Evolutionary conservation across 2,888 invertebrate species (phyloP).

Genomic region (Acronicta psi): DNA sequence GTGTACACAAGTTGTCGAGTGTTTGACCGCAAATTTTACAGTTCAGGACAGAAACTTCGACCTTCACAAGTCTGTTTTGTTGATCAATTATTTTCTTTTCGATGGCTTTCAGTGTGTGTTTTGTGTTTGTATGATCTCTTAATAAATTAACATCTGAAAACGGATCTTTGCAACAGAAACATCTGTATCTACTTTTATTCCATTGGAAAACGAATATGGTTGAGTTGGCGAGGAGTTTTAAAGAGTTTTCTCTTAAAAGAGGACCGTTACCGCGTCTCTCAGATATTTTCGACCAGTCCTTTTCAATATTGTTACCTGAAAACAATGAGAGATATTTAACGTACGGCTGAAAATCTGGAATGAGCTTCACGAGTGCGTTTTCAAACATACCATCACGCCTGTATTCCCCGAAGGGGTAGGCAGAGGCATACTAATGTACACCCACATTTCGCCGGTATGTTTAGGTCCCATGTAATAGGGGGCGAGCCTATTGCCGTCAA

Average conservation of each 20-base stretch:
- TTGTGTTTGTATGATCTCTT: slow-evolving; percentile 65
- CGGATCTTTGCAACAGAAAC: slow-evolving; percentile 80
- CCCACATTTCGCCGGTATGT: no score
- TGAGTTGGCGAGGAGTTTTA: slow-evolving; percentile 86
- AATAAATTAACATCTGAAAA: slow-evolving; percentile 72
- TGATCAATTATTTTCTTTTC: slow-evolving; percentile 77
- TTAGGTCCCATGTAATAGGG: no score
- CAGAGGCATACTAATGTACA: no score
- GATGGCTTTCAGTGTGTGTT: slow-evolving; percentile 70
- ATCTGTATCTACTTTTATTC: slow-evolving; percentile 79
- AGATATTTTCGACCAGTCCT: slow-evolving; percentile 65
- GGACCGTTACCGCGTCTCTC: slow-evolving; percentile 73
- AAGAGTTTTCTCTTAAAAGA: slow-evolving; percentile 72
- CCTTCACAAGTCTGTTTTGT: slow-evolving; percentile 78
- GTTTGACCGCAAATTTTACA: slow-evolving; percentile 72
- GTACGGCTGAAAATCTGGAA: no score
- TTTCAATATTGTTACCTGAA: slow-evolving; percentile 42
- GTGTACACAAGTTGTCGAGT: slow-evolving; percentile 56
- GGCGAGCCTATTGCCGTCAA: no score
- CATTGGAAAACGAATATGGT: slow-evolving; percentile 80
- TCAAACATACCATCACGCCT: no score
- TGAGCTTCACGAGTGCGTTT: no score
- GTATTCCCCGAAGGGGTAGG: no score
- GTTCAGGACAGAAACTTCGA: slow-evolving; percentile 72
- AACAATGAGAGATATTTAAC: neutral